These are phyloP conservation scores for Octomys mimax DNA, from an alignment of 2,797 vertebrate genomes.

Conservation along the genomic window DNA sequence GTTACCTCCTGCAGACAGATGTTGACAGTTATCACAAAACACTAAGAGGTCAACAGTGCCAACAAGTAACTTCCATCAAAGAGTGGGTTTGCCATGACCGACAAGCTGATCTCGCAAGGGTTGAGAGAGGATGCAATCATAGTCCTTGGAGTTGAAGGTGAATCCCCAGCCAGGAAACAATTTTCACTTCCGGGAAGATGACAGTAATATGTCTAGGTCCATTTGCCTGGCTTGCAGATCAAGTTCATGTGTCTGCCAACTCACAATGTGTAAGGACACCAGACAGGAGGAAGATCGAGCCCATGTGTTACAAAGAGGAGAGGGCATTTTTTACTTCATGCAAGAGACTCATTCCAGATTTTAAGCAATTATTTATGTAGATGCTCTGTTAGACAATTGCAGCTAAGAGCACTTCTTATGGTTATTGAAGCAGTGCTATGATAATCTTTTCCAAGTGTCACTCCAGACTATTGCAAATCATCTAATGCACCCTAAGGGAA, in stretches of 20 bases:
- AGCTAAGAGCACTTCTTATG: constrained; percentile 54
- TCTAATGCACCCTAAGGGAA: constrained; percentile 61
- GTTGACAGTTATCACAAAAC: background rate
- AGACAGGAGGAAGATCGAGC: background rate
- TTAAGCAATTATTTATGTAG: constrained; percentile 32
- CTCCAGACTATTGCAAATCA: constrained; percentile 63
- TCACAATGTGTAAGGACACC: background rate
- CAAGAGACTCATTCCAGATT: constrained; percentile 43
- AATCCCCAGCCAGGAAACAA: constrained; percentile 11
- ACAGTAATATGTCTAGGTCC: background rate
- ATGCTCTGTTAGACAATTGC: constrained; percentile 55
- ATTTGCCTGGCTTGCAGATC: background rate
- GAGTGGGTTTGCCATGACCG: background rate
- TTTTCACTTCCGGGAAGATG: constrained; percentile 57
- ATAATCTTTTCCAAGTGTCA: constrained; percentile 71
- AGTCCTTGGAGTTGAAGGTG: constrained; percentile 32
- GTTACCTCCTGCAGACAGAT: background rate
- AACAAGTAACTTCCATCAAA: background rate
- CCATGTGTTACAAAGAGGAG: constrained; percentile 10
- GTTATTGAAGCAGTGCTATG: constrained; percentile 43
- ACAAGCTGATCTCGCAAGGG: background rate
- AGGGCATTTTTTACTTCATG: background rate
- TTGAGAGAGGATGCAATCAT: constrained; percentile 6
- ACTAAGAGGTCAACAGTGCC: background rate
- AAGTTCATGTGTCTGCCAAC: background rate